Conservation (phyloP, 2,888 invertebrate species). For the Stenoptilia bipunctidactyla region DNA sequence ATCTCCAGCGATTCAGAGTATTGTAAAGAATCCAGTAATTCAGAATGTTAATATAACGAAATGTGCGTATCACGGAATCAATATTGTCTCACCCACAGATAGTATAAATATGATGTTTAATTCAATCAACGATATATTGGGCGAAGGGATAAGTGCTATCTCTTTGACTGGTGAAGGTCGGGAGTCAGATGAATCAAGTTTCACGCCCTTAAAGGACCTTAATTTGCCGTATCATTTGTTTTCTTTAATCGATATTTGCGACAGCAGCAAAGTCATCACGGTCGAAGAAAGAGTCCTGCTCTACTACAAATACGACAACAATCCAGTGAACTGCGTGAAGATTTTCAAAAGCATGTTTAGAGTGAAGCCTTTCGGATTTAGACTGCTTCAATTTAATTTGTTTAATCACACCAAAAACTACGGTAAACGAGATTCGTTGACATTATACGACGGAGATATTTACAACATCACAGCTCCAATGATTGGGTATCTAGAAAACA, state of each 20-base stretch:
- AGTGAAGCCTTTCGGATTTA: constrained; percentile 90
- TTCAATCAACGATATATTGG: constrained; percentile 83
- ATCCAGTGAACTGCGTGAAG: constrained; percentile 97
- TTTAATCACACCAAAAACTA: constrained; percentile 88
- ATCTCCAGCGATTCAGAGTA: constrained; percentile 91
- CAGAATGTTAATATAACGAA: constrained; percentile 85
- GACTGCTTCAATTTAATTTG: constrained; percentile 91
- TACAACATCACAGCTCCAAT: constrained; percentile 84
- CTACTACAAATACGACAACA: constrained; percentile 97
- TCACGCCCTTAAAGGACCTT: constrained; percentile 84
- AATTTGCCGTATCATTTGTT: constrained; percentile 92
- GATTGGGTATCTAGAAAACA: constrained; percentile 80
- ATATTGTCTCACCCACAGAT: constrained; percentile 89
- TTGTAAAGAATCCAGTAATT: constrained; percentile 87
- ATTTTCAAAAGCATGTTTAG: constrained; percentile 90
- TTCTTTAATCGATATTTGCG: constrained; percentile 96
- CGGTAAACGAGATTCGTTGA: constrained; percentile 86
- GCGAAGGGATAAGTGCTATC: constrained; percentile 90
- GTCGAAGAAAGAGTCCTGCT: constrained; percentile 91
- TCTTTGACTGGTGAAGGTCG: constrained; percentile 94
- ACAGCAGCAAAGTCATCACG: constrained; percentile 90
- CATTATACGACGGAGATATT: constrained; percentile 92
- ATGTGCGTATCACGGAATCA: constrained; percentile 92
- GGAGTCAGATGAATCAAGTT: constrained; percentile 89
- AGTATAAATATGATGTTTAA: constrained; percentile 83